Evolutionary conservation across 2,797 vertebrate genomes (phyloP).

Genomic region (Erethizon dorsatum): DNA sequence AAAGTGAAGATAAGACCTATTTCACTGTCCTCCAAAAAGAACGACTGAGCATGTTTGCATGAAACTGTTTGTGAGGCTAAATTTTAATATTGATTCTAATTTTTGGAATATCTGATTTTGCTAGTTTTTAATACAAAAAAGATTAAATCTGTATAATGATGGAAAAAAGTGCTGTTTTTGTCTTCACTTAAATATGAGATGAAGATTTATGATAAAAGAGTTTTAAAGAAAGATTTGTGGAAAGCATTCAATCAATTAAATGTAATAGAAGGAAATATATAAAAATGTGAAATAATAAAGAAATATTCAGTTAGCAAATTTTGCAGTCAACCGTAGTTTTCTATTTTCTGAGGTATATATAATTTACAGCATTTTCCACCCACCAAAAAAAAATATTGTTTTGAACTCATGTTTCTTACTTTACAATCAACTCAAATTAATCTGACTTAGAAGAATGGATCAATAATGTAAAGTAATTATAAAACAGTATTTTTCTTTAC

Average conservation of each 20-base stretch:
- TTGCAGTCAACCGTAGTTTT: not conserved
- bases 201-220: not conserved
- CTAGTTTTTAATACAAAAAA: not conserved
- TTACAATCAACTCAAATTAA: not conserved
- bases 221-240: conserved; percentile 32
- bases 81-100: not conserved
- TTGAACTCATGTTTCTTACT: not conserved
- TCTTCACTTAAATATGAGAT: not conserved
- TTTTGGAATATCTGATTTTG: not conserved
- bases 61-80: not conserved
- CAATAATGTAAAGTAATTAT: not conserved
- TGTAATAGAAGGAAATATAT: not conserved
- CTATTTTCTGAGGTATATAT: not conserved
- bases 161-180: not conserved
- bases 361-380: not conserved
- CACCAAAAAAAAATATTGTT: not conserved
- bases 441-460: not conserved
- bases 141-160: not conserved
- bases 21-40: not conserved
- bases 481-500: not conserved
- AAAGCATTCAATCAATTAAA: conserved; percentile 8
- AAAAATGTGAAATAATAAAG: not conserved
- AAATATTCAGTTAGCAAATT: not conserved
- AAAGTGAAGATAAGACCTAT: not conserved
- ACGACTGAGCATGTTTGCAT: not conserved